Base-by-base conservation (phyloP, 2,113 vertebrate species). In the Apodemus sylvaticus region DNA sequence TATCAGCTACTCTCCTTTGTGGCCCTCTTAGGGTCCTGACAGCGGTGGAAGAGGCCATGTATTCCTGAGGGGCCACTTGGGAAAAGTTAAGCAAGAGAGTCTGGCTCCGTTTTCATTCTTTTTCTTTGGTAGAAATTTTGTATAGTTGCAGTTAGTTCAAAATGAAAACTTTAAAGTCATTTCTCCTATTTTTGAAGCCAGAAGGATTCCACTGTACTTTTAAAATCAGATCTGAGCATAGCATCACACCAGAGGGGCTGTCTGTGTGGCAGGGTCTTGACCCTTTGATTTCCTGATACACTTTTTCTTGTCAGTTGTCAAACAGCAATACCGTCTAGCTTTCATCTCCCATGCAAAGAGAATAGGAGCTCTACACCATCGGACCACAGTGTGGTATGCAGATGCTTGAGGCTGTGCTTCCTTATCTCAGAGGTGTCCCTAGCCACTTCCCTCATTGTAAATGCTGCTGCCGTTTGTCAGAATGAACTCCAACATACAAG, bases 131-230 rank as follows among this genome's bases (percentile, higher is more conserved):
- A 89, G 60, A 93, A 89, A 94, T 11, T 90, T 53, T 68, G 34
- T 85, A 16, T 74, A 20, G 45, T 1, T 66, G 77, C 76, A 90
- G 48, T 93, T 71, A 86, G 53, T 39, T 82, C 36, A 68, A 34
- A 89, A 86, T 89, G 53, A 77, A 86, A 92, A 91, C 82, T 88
- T 29, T 64, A 26, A 45, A 64, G 39, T 39, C 26, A 5, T 17
- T 45, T 64, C 39, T 34, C 81, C 16, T 78, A 89, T 83, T 82
- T 96, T 60, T 91, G 90, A 81, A 94, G 66, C 39, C 73, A 91
- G 82, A 86, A 34, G 16, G 42, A 68, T 36, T 85, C n/a, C 16
- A 9, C 26, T 19, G 58, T 73, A 29, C 55, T 83, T 73, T 83
- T 42, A 29, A 51, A 92, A 89, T 68, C 0, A 14, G 78, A 92